phyloP scores from a whole-genome alignment of 2,797 vertebrate genomes.

The Salmo trutta region DNA sequence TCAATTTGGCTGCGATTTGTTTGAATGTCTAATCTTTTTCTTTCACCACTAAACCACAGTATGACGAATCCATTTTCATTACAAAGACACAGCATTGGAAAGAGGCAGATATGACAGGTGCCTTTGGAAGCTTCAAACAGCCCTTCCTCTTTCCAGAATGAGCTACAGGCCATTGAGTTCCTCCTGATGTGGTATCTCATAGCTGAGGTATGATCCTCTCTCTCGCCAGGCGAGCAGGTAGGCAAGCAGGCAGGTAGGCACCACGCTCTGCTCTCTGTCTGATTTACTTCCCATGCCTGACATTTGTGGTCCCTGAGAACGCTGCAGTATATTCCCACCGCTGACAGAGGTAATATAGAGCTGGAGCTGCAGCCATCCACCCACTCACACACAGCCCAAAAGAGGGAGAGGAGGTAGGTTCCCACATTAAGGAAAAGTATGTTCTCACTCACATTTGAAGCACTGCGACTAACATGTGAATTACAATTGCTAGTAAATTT shows the following conservation, averaged over 20 bases:
- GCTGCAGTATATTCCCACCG: slow-evolving; percentile 17
- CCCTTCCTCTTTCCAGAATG: slow-evolving; percentile 3
- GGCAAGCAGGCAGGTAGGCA: no score
- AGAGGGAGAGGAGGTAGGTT: slow-evolving; percentile 3
- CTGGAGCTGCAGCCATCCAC: slow-evolving; percentile 12
- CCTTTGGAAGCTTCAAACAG: not conserved
- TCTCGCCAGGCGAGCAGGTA: not conserved
- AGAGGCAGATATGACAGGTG: slow-evolving; percentile 12
- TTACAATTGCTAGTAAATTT: no score
- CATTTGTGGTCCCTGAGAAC: slow-evolving; percentile 19
- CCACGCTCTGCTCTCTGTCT: slow-evolving; percentile 8
- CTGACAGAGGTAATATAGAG: slow-evolving; percentile 18
- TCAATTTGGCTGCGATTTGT: not conserved
- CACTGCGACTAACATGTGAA: no score
- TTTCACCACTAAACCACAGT: not conserved
- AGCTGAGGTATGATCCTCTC: slow-evolving; percentile 12
- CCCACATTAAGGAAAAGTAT: not conserved
- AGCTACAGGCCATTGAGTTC: slow-evolving; percentile 2
- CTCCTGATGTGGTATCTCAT: slow-evolving; percentile 17
- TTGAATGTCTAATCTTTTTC: not conserved
- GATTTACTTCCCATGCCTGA: slow-evolving; percentile 30
- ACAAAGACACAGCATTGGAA: not conserved
- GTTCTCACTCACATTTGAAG: not conserved
- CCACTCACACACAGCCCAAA: slow-evolving; percentile 2
- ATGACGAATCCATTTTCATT: not conserved